Conservation (phyloP, 2,113 vertebrate genomes). For the Eulemur macaco region DNA sequence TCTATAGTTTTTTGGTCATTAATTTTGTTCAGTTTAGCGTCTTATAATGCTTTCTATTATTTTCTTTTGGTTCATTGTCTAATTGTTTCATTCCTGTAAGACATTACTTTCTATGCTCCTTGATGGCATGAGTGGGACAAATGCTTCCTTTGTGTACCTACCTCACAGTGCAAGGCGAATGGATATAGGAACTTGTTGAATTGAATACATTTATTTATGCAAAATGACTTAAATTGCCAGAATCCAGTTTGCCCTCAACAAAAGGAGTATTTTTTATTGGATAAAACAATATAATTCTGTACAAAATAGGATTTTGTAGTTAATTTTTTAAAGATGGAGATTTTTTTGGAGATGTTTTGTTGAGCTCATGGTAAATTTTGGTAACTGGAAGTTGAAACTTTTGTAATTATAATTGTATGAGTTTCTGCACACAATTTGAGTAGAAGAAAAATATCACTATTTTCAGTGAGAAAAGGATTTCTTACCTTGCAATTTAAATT, state of each 20-base stretch:
- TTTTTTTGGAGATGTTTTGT: conserved; percentile 10
- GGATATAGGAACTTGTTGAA: conserved; percentile 38
- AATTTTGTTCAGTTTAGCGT: conserved; percentile 56
- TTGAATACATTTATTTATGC: conserved; percentile 63
- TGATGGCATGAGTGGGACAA: conserved; percentile 43
- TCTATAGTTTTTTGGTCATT: conserved; percentile 8
- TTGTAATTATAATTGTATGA: conserved; percentile 30
- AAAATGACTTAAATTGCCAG: conserved; percentile 52
- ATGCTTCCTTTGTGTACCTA: conserved; percentile 58
- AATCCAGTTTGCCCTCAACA: conserved; percentile 48
- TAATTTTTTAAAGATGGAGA: not conserved
- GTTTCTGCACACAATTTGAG: not conserved
- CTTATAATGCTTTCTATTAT: conserved; percentile 66
- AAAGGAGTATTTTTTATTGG: conserved; percentile 46
- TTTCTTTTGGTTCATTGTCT: conserved; percentile 61
- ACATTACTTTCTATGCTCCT: conserved; percentile 59
- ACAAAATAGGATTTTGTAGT: not conserved
- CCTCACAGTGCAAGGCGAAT: conserved; percentile 39
- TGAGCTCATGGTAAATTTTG: conserved; percentile 26
- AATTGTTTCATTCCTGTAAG: conserved; percentile 61
- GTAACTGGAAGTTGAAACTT: conserved; percentile 7
- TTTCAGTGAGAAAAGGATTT: conserved; percentile 13
- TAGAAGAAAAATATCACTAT: not conserved
- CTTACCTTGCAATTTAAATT: conserved; percentile 39
- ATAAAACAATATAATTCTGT: conserved; percentile 24